A percentile compares a stretch with the other conserved stretches of the same genome.
Conservation (phyloP, 2,797 vertebrate genomes). For the Chelmon rostratus region DNA sequence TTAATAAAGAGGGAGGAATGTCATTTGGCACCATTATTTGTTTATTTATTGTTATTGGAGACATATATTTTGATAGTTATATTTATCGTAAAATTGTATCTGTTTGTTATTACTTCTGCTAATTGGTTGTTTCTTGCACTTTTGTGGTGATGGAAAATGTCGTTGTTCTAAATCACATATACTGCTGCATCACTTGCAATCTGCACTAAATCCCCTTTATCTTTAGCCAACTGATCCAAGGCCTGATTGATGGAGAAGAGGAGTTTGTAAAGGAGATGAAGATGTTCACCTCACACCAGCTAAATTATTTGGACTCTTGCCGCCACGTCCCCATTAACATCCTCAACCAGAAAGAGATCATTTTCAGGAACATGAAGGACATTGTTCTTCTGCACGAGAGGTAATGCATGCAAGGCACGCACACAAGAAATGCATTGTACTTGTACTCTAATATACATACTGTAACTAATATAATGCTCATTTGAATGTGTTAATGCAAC, state of each 20-base stretch:
- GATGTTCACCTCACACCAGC: constrained; percentile 88
- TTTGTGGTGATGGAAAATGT: not conserved
- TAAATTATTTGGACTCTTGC: constrained; percentile 87
- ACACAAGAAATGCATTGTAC: not conserved
- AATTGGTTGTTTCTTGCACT: not conserved
- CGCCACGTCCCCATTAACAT: constrained; percentile 82
- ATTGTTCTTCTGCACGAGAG: constrained; percentile 90
- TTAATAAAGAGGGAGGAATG: not conserved
- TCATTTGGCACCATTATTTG: not conserved
- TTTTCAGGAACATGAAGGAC: constrained; percentile 94
- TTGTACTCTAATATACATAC: too few relatives aligned
- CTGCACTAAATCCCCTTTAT: constrained; percentile 1
- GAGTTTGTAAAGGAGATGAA: constrained; percentile 91
- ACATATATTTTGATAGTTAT: not conserved
- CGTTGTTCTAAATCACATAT: not conserved
- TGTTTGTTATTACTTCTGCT: not conserved
- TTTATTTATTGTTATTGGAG: too few relatives aligned
- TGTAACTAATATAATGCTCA: not conserved
- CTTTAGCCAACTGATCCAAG: constrained; percentile 90
- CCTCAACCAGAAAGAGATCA: constrained; percentile 89
- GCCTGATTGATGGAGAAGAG: constrained; percentile 91
- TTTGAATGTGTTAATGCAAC: not conserved
- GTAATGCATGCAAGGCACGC: constrained; percentile 71
- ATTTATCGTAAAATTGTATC: not conserved
- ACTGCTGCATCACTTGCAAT: not conserved